Conservation (phyloP, 2,797 vertebrate species). For the Argyrosomus regius region DNA sequence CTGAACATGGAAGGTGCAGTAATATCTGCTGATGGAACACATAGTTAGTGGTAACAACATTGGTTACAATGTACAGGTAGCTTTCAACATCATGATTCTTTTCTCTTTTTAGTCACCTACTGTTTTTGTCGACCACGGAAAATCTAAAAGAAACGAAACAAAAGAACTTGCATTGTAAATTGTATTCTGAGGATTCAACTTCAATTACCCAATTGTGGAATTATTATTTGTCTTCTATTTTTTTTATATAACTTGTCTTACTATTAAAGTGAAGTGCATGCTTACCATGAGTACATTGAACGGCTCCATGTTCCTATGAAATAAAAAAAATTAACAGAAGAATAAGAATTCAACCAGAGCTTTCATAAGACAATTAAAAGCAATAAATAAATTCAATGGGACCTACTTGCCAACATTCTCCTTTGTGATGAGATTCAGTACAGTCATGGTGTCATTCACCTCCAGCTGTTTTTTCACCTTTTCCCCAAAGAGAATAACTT, state of each 20-base stretch:
- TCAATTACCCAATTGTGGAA: not conserved
- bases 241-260: not conserved
- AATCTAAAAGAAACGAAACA: conserved; percentile 52
- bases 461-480: conserved; percentile 69
- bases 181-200: not conserved
- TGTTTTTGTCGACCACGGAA: conserved; percentile 23
- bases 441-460: conserved; percentile 41
- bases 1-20: conserved; percentile 78
- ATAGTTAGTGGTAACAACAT: not conserved
- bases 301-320: conserved; percentile 41
- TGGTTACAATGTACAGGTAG: not conserved
- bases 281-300: conserved; percentile 48
- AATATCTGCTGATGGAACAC: conserved; percentile 67
- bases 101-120: conserved; percentile 57
- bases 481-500: not conserved
- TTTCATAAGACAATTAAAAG: not conserved
- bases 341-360: conserved; percentile 6
- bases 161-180: conserved; percentile 3
- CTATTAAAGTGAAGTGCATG: not conserved
- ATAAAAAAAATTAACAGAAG: not conserved
- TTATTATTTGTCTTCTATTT: not conserved
- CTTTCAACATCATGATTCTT: not conserved
- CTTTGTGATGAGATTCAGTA: conserved; percentile 62
- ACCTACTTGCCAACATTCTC: conserved; percentile 49
- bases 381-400: rapidly evolving